Evolutionary conservation across 2,797 vertebrate genomes (phyloP).

Genomic region (Trachops cirrhosus): DNA sequence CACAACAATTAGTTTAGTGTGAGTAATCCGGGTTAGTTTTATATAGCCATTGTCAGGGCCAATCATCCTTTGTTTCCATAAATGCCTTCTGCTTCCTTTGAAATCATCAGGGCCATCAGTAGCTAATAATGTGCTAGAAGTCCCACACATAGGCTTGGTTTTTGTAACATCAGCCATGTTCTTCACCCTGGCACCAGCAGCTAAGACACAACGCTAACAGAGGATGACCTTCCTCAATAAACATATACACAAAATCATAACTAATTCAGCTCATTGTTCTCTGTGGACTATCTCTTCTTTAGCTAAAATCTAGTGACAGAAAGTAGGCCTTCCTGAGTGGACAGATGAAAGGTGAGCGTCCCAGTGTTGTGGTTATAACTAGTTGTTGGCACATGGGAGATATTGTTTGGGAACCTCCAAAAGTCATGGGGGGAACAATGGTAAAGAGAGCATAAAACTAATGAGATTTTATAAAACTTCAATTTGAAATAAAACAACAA

Average conservation of each 20-base stretch:
- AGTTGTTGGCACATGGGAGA: neutral
- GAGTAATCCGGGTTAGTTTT: slow-evolving; percentile 47
- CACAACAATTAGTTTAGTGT: slow-evolving; percentile 62
- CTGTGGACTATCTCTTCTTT: neutral
- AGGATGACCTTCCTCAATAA: neutral
- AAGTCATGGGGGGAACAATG: neutral
- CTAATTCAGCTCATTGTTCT: neutral
- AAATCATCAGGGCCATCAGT: neutral
- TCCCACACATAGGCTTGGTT: neutral
- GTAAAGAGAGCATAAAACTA: neutral
- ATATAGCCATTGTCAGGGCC: slow-evolving; percentile 20
- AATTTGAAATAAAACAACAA: neutral
- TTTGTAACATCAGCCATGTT: neutral
- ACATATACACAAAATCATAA: neutral
- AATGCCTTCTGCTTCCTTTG: neutral
- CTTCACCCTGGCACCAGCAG: neutral
- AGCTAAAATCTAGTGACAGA: neutral
- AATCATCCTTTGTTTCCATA: slow-evolving; percentile 49
- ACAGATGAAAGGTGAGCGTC: neutral
- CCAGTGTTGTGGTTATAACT: neutral
- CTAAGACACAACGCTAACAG: neutral
- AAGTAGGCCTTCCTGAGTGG: accelerated
- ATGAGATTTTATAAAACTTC: neutral
- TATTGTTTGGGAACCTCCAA: neutral
- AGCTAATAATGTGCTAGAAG: neutral